Evolutionary conservation across 2,797 vertebrate genomes (phyloP).

Genomic region (Sternarchorhynchus goeldii): DNA sequence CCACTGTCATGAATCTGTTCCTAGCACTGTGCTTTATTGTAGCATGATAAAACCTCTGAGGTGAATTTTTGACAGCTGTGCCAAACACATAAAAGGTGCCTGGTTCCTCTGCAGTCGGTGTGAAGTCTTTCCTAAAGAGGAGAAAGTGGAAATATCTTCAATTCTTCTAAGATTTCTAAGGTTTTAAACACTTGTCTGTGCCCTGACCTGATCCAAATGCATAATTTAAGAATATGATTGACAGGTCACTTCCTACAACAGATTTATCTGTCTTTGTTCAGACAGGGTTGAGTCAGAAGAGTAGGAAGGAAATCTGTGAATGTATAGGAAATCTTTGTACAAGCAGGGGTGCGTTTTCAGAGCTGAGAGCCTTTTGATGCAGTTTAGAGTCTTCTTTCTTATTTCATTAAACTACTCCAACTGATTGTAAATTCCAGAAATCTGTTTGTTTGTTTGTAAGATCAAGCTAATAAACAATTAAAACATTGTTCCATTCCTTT

Average conservation of each 20-base stretch:
- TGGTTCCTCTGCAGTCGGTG: constrained; percentile 6
- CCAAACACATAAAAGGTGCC: constrained; percentile 23
- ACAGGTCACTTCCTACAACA: not conserved
- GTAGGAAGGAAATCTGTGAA: not conserved
- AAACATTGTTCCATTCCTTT: too few species aligned
- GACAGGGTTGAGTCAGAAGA: not conserved
- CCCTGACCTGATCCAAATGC: not conserved
- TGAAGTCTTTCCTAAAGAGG: constrained; percentile 10
- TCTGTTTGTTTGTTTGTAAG: too few species aligned
- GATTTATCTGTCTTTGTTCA: not conserved
- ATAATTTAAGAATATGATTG: not conserved
- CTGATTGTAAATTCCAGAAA: not conserved
- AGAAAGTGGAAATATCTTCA: constrained; percentile 17
- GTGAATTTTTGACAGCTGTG: constrained; percentile 18
- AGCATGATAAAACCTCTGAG: constrained; percentile 16
- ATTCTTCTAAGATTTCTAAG: not conserved
- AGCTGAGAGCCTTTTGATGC: not conserved
- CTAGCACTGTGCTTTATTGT: constrained; percentile 15
- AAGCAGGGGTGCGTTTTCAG: not conserved
- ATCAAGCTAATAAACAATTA: too few species aligned
- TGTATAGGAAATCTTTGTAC: not conserved
- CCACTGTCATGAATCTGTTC: constrained; percentile 13
- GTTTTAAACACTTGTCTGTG: constrained; percentile 1
- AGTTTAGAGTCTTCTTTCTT: not conserved
- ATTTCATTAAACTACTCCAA: not conserved